Base-by-base conservation (phyloP, 2,797 vertebrate species). In the Hydrolagus colliei region DNA sequence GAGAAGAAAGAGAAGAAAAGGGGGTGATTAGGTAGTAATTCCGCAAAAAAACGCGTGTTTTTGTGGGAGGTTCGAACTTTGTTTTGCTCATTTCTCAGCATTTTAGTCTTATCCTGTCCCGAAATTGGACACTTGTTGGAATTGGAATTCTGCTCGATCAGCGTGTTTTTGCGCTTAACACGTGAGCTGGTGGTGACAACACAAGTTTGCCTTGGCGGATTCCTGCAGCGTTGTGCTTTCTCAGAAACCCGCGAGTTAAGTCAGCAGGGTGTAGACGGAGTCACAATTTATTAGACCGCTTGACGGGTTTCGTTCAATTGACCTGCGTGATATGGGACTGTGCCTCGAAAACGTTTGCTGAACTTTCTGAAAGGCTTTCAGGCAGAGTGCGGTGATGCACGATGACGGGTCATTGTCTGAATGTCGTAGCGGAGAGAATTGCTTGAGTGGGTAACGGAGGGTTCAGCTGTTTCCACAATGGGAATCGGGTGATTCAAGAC, bases 221-320 rank as follows among this genome's bases (percentile, higher is more conserved):
- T 80, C 67, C 35, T 67, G 62, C 18, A n/a, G 27, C 27, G 27
- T 27, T 27, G 27, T 41, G 78, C 65, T 61, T 63, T 63, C 67
- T 18, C 27, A 27, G 62, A 82, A 82, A 68, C 13, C 61, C 35
- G 67, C 27, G 27, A 27, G 27, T 27, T 27, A 27, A 68, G 35
- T 2, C 78, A 18, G 11, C 63, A 32, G 14, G 62, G 22, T n/a
- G 11, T 12, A 67, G 78, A 67, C n/a, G 22, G 1, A 67, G 78
- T 80, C 78, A 80, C 78, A 80, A 80, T 80, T 63, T 80, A 80
- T 80, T 80, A 80, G 78, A 80, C 20, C 65, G 62, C 78, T 35
- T 82, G 78, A 35, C 35, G 63, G 32, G 35, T 82, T 68, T 65
- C 16, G 67, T 68, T 82, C 78, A 67, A 68, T 18, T 9, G 16